A percentile compares a stretch with the other conserved stretches of the same genome.
Evolutionary conservation across 2,888 invertebrate genomes (phyloP).

Genomic region (Phortica magna): DNA sequence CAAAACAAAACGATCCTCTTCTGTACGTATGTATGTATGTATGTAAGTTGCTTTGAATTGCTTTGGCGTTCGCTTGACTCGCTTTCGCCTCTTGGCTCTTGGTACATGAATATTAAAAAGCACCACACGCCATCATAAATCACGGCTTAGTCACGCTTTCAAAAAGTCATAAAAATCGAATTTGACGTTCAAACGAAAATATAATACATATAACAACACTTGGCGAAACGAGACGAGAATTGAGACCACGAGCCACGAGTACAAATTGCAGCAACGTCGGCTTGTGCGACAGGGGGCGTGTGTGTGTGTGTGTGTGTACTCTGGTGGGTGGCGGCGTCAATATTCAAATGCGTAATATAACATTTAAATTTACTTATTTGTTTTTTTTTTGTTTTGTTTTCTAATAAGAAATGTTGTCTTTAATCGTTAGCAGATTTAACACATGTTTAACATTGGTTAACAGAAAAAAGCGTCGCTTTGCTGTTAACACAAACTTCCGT

Average conservation of each 20-base stretch:
- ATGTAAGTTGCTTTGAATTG: slow-evolving; percentile 48
- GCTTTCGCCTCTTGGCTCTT: slow-evolving; percentile 41
- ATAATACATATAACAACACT: slow-evolving; percentile 44
- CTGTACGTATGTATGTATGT: too few relatives aligned
- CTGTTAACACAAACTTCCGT: slow-evolving; percentile 32
- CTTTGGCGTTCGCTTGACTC: slow-evolving; percentile 53
- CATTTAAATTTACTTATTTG: neutral
- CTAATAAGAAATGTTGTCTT: neutral
- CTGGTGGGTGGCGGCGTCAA: neutral
- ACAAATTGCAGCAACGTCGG: slow-evolving; percentile 25
- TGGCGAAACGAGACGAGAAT: slow-evolving; percentile 23
- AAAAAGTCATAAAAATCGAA: slow-evolving; percentile 77
- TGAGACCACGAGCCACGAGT: slow-evolving; percentile 32
- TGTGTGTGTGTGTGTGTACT: neutral
- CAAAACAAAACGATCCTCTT: slow-evolving; percentile 21
- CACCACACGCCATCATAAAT: slow-evolving; percentile 79
- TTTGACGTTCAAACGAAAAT: slow-evolving; percentile 69
- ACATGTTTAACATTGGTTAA: neutral
- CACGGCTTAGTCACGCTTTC: slow-evolving; percentile 78
- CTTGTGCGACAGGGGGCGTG: neutral
- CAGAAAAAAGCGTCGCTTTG: too few relatives aligned
- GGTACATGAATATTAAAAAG: slow-evolving; percentile 76
- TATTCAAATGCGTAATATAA: neutral
- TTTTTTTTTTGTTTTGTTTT: neutral
- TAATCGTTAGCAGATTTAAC: too few relatives aligned